Percentiles rank a stretch among this genome's conserved stretches.
phyloP scores from a whole-genome alignment of 2,888 invertebrate genomes.

The Auanema freiburgensis region DNA sequence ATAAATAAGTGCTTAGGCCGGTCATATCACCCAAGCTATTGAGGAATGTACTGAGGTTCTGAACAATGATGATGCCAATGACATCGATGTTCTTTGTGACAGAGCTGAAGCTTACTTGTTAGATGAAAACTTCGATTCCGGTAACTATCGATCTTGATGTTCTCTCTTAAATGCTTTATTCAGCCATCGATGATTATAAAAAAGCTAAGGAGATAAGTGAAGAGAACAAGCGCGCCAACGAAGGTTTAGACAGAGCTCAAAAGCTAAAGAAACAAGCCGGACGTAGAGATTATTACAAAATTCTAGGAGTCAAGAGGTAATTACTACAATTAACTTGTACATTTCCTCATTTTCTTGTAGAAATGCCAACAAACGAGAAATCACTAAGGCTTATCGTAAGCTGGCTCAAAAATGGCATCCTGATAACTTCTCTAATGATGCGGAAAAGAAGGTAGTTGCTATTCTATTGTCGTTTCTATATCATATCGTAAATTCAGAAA shows the following conservation, averaged over 20 bases:
- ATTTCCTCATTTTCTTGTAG: no score
- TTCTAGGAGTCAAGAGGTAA: conserved; percentile 83
- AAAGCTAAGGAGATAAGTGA: conserved; percentile 83
- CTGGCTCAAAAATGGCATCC: conserved; percentile 99
- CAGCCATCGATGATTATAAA: conserved; percentile 84
- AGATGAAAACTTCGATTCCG: conserved; percentile 88
- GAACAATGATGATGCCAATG: conserved; percentile 74
- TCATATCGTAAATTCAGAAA: conserved; percentile 81
- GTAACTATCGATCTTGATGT: conserved; percentile 62
- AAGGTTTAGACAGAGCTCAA: conserved; percentile 84
- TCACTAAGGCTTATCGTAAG: conserved; percentile 92
- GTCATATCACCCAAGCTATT: conserved; percentile 77
- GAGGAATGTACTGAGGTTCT: conserved; percentile 80
- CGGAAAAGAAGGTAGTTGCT: conserved; percentile 66
- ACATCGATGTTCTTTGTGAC: conserved; percentile 80
- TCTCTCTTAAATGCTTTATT: conserved; percentile 40
- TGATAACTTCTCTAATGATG: conserved; percentile 84
- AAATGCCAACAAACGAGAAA: conserved; percentile 86
- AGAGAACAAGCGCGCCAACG: conserved; percentile 79
- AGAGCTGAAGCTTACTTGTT: conserved; percentile 87
- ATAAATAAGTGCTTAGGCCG: conserved; percentile 71
- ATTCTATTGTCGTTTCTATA: conserved; percentile 70
- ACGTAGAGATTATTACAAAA: conserved; percentile 94
- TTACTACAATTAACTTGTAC: no score
- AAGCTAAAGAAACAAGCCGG: conserved; percentile 88